phyloP scores from a whole-genome alignment of 2,888 invertebrate species.

The Hirtodrosophila alboralis region DNA sequence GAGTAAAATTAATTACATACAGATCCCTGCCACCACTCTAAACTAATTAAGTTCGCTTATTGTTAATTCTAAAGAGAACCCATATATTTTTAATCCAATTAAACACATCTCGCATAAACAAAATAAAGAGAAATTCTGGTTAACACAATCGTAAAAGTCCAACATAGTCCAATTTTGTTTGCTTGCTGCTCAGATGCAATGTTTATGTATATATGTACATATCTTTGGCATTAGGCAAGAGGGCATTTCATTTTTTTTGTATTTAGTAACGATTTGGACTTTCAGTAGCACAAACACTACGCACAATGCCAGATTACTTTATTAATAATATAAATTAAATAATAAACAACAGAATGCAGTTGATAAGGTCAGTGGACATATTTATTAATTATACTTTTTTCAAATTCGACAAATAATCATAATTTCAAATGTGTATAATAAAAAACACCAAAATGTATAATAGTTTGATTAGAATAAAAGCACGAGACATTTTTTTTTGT shows the following conservation, averaged over 20 bases:
- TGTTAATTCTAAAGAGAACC: no score
- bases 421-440: background rate
- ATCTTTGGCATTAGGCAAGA: conserved; percentile 10
- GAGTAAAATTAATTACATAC: conserved; percentile 11
- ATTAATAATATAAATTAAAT: conserved; percentile 7
- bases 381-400: conserved; percentile 12
- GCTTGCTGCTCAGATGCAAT: conserved; percentile 4
- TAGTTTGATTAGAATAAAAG: background rate
- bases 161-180: background rate
- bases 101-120: background rate
- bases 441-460: background rate
- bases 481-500: background rate
- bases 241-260: conserved; percentile 18
- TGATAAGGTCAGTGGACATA: conserved; percentile 44
- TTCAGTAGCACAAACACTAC: conserved; percentile 24
- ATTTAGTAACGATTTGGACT: conserved; percentile 45
- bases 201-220: background rate
- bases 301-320: conserved; percentile 10
- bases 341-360: conserved; percentile 30
- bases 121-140: conserved; percentile 1
- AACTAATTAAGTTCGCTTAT: no score
- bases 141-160: background rate
- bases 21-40: no score
- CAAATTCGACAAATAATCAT: conserved; percentile 30
- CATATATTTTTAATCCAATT: no score